Conservation (phyloP, 2,113 vertebrate genomes). For the Eptesicus fuscus region DNA sequence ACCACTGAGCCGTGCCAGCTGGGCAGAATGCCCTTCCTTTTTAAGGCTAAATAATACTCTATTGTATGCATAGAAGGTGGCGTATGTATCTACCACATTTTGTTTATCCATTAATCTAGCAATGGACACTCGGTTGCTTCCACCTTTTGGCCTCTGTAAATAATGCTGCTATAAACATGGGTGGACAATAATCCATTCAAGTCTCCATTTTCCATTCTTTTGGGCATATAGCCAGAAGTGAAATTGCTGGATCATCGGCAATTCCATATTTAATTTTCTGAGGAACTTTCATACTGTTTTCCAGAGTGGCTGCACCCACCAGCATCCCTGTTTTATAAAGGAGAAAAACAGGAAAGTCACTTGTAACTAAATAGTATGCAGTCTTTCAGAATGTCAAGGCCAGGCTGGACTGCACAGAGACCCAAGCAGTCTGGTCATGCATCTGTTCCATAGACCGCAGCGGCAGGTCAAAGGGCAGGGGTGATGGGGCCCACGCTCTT, state of each 20-base stretch:
- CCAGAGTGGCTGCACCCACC: neutral
- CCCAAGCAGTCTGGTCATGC: fast-evolving
- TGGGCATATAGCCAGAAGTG: neutral
- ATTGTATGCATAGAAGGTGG: neutral
- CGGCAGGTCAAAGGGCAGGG: fast-evolving
- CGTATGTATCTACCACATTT: neutral
- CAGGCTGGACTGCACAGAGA: neutral
- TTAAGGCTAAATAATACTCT: neutral
- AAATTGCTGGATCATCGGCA: neutral
- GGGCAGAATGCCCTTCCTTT: neutral
- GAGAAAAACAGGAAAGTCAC: neutral
- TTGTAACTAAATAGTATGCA: neutral
- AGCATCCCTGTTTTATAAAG: neutral
- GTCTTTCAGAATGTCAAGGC: neutral
- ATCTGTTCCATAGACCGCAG: fast-evolving
- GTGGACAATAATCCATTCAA: neutral
- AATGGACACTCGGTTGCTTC: neutral
- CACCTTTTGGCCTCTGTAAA: neutral
- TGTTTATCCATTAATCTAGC: neutral
- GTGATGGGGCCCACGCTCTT: fast-evolving
- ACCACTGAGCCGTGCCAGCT: no score
- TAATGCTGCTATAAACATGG: neutral
- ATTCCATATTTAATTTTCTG: neutral
- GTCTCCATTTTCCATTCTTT: neutral
- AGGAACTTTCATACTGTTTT: neutral